phyloP scores from a whole-genome alignment of 1,140 invertebrate genomes.

The Zaprionus ornatus region DNA sequence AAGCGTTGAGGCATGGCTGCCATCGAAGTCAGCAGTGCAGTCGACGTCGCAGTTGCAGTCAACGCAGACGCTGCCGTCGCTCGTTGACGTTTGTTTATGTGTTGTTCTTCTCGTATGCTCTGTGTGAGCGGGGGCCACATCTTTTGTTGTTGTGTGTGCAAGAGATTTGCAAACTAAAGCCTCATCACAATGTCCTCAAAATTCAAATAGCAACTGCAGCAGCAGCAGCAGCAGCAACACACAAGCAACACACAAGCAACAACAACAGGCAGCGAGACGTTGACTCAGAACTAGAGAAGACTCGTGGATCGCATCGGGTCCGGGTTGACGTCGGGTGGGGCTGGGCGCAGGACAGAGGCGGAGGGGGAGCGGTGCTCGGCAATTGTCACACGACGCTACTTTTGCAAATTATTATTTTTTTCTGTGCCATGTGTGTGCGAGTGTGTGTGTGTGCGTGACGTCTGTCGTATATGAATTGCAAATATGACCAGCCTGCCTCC shows the following conservation, averaged over 20 bases:
- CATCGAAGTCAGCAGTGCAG: slow-evolving; percentile 32
- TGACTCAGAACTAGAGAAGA: slow-evolving; percentile 45
- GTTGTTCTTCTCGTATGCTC: slow-evolving; percentile 21
- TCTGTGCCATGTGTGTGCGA: slow-evolving; percentile 31
- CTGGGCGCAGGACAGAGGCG: not conserved
- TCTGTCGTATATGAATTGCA: slow-evolving; percentile 79
- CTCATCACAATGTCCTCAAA: slow-evolving; percentile 82
- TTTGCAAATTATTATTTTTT: slow-evolving; percentile 78
- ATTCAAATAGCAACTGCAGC: slow-evolving; percentile 74
- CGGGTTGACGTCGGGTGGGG: slow-evolving; percentile 9
- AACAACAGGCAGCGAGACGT: slow-evolving; percentile 43
- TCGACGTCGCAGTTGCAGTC: slow-evolving; percentile 3
- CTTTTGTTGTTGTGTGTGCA: slow-evolving; percentile 56
- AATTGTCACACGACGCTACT: slow-evolving; percentile 82
- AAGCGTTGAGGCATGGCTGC: slow-evolving; percentile 44
- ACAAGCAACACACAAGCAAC: slow-evolving; percentile 46
- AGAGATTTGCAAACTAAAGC: slow-evolving; percentile 82
- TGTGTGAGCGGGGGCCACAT: slow-evolving; percentile 29
- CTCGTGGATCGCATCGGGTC: not conserved
- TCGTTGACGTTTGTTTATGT: slow-evolving; percentile 61
- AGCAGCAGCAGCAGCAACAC: slow-evolving; percentile 35
- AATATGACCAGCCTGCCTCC: slow-evolving; percentile 56
- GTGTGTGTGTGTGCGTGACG: slow-evolving; percentile 40
- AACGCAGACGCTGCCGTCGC: slow-evolving; percentile 33
- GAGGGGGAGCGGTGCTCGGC: slow-evolving; percentile 38